phyloP scores from a whole-genome alignment of 2,797 vertebrate species.

The Cephalopachus bancanus region DNA sequence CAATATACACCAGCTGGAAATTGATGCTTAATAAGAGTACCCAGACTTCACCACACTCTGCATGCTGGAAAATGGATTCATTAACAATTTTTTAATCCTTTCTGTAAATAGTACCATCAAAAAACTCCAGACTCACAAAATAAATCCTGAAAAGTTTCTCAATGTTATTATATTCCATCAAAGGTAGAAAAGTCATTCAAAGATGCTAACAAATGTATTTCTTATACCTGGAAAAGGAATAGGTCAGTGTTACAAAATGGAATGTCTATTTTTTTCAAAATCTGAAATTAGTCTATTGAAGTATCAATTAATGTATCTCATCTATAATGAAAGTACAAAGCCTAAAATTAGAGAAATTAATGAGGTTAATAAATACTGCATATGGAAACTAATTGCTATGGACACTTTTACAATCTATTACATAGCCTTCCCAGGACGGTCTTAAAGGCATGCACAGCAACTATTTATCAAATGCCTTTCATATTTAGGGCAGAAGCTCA shows the following conservation, averaged over 20 bases:
- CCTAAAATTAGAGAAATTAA: constrained; percentile 70
- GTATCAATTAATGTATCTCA: constrained; percentile 65
- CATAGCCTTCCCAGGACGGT: neutral
- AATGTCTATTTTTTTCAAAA: constrained; percentile 71
- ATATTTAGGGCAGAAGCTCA: neutral
- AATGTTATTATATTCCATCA: constrained; percentile 27
- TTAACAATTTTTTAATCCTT: neutral
- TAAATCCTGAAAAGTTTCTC: constrained; percentile 43
- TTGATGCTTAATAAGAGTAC: constrained; percentile 36
- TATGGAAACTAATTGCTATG: constrained; percentile 2
- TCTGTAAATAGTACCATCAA: constrained; percentile 17
- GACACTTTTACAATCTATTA: constrained; percentile 25
- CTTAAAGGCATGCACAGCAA: neutral
- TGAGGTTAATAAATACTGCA: constrained; percentile 64
- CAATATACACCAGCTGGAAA: neutral
- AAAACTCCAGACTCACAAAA: constrained; percentile 17
- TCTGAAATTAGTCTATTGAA: constrained; percentile 58
- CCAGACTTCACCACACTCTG: constrained; percentile 48
- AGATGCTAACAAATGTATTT: neutral
- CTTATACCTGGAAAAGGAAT: constrained; percentile 37
- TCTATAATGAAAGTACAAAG: constrained; percentile 58
- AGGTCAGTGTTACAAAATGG: constrained; percentile 6
- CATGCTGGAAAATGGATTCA: constrained; percentile 33
- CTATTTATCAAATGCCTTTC: neutral
- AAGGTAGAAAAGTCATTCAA: constrained; percentile 55